Evolutionary conservation across 2,797 vertebrate genomes (phyloP).

Genomic region (Acropternis orthonyx): DNA sequence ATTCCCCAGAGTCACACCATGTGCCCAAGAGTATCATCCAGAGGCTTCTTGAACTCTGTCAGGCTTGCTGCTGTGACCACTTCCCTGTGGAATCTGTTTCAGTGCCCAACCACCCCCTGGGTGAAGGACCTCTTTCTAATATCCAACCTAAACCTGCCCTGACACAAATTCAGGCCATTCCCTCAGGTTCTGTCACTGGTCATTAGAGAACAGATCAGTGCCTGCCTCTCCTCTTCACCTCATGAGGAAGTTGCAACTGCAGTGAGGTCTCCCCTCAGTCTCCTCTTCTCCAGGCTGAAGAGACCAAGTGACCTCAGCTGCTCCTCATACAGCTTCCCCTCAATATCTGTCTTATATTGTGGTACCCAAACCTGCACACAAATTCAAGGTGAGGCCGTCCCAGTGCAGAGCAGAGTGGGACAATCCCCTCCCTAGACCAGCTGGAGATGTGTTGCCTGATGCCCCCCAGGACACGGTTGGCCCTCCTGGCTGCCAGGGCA

Average conservation of each 20-base stretch:
- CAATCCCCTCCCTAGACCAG: not conserved
- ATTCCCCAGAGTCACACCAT: not conserved
- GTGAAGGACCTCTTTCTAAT: not conserved
- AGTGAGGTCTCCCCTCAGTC: not conserved
- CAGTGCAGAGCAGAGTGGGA: not conserved
- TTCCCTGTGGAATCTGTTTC: not conserved
- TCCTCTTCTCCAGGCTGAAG: not conserved
- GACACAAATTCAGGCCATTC: not conserved
- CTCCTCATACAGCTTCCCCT: not conserved
- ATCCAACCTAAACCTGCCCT: not conserved
- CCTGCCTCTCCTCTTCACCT: not conserved
- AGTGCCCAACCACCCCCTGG: not conserved
- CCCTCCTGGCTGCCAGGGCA: not conserved
- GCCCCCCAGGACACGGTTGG: not conserved
- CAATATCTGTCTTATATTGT: not conserved
- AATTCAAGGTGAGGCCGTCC: not conserved
- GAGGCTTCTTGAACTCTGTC: not conserved
- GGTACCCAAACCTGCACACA: not conserved
- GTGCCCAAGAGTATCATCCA: not conserved
- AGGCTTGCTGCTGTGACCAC: not conserved
- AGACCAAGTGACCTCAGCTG: not conserved
- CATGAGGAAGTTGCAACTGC: no score
- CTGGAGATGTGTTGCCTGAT: not conserved
- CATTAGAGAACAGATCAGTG: not conserved
- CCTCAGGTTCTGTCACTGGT: not conserved